Conservation (phyloP, 2,888 invertebrate genomes). For the Eupithecia subumbrata region DNA sequence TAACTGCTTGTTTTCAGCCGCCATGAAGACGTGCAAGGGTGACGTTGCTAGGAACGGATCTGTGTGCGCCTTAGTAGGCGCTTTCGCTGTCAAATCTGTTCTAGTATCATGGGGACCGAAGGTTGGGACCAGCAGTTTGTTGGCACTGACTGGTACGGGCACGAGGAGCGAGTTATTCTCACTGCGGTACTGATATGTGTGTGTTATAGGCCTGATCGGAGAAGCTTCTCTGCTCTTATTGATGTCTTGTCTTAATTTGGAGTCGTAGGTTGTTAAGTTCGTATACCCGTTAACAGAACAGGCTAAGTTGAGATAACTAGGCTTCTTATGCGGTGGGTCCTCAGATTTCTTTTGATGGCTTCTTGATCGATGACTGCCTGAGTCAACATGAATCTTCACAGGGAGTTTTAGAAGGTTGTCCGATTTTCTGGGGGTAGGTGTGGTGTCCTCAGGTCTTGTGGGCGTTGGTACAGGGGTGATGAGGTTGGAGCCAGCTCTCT, state of each 20-base stretch:
- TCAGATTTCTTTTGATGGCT: slow-evolving; percentile 73
- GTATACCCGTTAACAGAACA: slow-evolving; percentile 96
- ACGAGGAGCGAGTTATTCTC: slow-evolving; percentile 76
- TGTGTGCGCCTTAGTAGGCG: slow-evolving; percentile 82
- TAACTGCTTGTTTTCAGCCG: slow-evolving; percentile 77
- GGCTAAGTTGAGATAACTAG: slow-evolving; percentile 94
- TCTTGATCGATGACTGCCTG: slow-evolving; percentile 70
- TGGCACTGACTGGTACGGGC: slow-evolving; percentile 78
- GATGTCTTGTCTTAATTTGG: slow-evolving; percentile 89
- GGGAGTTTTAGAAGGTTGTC: slow-evolving; percentile 76
- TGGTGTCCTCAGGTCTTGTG: slow-evolving; percentile 61
- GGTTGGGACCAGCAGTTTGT: slow-evolving; percentile 83
- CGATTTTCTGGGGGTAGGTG: slow-evolving; percentile 64
- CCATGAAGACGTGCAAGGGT: slow-evolving; percentile 77
- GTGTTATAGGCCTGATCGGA: slow-evolving; percentile 86
- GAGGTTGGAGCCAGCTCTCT: slow-evolving; percentile 73
- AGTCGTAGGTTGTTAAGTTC: slow-evolving; percentile 93
- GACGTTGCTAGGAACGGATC: slow-evolving; percentile 75
- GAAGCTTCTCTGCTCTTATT: slow-evolving; percentile 89
- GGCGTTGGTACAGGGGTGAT: slow-evolving; percentile 67
- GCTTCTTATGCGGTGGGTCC: slow-evolving; percentile 86
- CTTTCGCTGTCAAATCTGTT: slow-evolving; percentile 76
- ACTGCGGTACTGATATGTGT: slow-evolving; percentile 75
- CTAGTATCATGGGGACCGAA: slow-evolving; percentile 79
- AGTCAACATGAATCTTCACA: slow-evolving; percentile 70